These are phyloP conservation scores for Cheilosia vulpina DNA, from an alignment of 2,888 invertebrate genomes.

Conservation along the genomic window DNA sequence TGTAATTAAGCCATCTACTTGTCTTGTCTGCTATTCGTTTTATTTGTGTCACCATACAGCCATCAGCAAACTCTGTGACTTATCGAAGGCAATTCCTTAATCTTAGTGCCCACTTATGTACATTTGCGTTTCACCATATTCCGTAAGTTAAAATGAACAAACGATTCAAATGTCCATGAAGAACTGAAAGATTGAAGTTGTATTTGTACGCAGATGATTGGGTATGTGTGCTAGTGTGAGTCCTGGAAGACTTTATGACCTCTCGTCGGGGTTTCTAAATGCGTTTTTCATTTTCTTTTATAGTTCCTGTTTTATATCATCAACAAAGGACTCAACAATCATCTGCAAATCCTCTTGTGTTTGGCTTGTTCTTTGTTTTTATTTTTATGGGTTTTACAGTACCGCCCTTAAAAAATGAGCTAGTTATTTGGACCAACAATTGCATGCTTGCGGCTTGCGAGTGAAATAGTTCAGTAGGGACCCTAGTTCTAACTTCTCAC, in stretches of 20 bases:
- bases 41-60: constrained; percentile 28
- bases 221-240: constrained; percentile 12
- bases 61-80: constrained; percentile 4
- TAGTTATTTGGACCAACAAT: too few relatives aligned
- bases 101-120: constrained; percentile 10
- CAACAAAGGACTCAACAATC: constrained; percentile 51
- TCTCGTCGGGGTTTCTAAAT: constrained; percentile 30
- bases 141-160: neutral
- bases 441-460: too few relatives aligned
- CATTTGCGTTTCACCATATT: constrained; percentile 1
- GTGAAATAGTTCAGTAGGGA: too few relatives aligned
- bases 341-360: constrained; percentile 1
- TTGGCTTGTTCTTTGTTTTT: neutral
- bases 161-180: neutral
- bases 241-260: constrained; percentile 42
- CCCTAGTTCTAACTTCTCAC: too few relatives aligned
- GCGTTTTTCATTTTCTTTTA: constrained; percentile 44
- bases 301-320: constrained; percentile 44
- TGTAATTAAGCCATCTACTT: constrained; percentile 49
- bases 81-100: constrained; percentile 24
- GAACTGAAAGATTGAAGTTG: constrained; percentile 18
- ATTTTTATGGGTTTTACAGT: constrained; percentile 34
- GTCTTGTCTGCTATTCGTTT: constrained; percentile 31
- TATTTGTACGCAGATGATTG: constrained; percentile 12
- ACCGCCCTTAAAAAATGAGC: neutral